A percentile compares a stretch with the other conserved stretches of the same genome.
These are phyloP conservation scores for Cygnus olor DNA, from an alignment of 2,797 vertebrate species.

Conservation along the genomic window DNA sequence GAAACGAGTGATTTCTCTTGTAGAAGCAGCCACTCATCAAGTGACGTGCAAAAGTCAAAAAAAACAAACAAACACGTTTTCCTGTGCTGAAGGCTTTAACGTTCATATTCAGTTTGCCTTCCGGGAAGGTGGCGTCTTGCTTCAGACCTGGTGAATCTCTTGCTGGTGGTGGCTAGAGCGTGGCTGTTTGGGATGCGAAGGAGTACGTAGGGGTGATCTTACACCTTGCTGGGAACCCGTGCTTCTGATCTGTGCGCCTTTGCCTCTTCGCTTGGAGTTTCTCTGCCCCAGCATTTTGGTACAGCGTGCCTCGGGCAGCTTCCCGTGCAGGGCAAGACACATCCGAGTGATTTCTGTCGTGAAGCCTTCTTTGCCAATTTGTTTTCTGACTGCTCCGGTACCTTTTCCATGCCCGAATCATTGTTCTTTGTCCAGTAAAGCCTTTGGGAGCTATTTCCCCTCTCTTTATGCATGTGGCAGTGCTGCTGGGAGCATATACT, in stretches of 20 bases:
- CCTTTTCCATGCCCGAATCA: neutral
- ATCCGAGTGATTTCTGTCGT: neutral
- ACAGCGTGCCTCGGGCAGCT: neutral
- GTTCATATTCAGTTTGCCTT: neutral
- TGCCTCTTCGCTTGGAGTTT: neutral
- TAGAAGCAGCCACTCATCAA: neutral
- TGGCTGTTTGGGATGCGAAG: neutral
- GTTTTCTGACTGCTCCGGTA: neutral
- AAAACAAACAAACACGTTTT: neutral
- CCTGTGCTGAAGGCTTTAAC: neutral
- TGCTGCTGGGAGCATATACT: neutral
- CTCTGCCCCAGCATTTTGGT: neutral
- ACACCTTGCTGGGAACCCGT: accelerated
- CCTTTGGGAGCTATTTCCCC: neutral
- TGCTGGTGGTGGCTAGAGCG: neutral
- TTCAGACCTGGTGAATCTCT: neutral
- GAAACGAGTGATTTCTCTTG: neutral
- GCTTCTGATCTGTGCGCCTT: neutral
- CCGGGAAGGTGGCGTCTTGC: neutral
- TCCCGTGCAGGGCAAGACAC: neutral
- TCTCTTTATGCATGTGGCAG: neutral
- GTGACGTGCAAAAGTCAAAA: neutral
- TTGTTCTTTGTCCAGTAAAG: neutral
- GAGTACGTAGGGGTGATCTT: neutral
- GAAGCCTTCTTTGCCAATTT: neutral